A percentile compares a stretch with the other conserved stretches of the same genome.
These are phyloP conservation scores for Aricia artaxerxes DNA, from an alignment of 2,888 invertebrate species.

Conservation along the genomic window DNA sequence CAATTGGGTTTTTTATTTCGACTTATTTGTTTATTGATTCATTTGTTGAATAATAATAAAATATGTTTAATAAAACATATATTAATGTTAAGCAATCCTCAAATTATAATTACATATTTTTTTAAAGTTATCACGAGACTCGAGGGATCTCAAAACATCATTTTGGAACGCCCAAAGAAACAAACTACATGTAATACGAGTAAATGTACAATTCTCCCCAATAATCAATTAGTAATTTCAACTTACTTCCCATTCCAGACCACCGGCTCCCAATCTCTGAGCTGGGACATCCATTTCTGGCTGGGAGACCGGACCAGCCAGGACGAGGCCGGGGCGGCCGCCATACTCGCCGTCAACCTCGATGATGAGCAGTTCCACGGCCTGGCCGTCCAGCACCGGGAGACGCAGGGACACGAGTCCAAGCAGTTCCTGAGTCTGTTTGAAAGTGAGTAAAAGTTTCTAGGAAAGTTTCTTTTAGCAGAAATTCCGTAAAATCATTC, in stretches of 20 bases:
- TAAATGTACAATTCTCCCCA: neutral
- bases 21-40: too few species aligned
- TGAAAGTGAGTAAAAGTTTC: conserved; percentile 49
- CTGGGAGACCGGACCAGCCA: conserved; percentile 88
- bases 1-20: too few species aligned
- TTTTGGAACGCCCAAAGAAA: too few species aligned
- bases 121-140: too few species aligned
- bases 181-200: too few species aligned
- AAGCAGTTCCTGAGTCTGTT: conserved; percentile 90
- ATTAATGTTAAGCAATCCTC: too few species aligned
- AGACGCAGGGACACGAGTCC: conserved; percentile 92
- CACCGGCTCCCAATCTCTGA: conserved; percentile 56
- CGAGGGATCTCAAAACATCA: too few species aligned
- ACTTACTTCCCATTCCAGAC: conserved; percentile 51
- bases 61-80: too few species aligned
- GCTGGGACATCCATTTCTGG: conserved; percentile 95
- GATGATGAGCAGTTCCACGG: conserved; percentile 90
- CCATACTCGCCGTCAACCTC: conserved; percentile 88
- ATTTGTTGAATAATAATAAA: too few species aligned
- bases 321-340: conserved; percentile 88
- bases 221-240: neutral
- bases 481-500: too few species aligned
- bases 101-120: too few species aligned
- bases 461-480: too few species aligned
- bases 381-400: conserved; percentile 91